These are phyloP conservation scores for Apis laboriosa DNA, from an alignment of 1,140 invertebrate genomes.

Conservation along the genomic window DNA sequence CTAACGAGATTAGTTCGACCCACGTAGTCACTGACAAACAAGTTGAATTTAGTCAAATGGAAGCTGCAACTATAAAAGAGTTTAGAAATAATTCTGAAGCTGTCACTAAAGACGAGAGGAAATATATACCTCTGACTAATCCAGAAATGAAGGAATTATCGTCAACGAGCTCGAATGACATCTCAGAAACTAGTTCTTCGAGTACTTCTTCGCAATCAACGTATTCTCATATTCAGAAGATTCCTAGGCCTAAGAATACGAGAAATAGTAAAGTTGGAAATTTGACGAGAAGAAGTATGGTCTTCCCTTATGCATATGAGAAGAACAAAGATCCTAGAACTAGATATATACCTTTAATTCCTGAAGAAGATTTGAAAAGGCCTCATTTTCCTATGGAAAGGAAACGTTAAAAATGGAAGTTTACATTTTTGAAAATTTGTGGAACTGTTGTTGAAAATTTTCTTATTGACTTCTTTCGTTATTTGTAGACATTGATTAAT, in stretches of 20 bases:
- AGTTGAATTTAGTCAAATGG: neutral
- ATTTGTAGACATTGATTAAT: neutral
- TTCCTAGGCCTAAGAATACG: slow-evolving; percentile 47
- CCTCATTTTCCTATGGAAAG: slow-evolving; percentile 41
- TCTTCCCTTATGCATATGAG: slow-evolving; percentile 78
- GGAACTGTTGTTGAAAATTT: neutral
- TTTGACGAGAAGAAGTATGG: slow-evolving; percentile 58
- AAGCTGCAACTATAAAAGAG: slow-evolving; percentile 10
- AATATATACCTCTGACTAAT: slow-evolving; percentile 75
- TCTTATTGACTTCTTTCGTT: neutral
- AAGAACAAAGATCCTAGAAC: slow-evolving; percentile 76
- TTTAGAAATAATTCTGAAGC: neutral
- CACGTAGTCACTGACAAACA: neutral
- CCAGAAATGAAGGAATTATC: slow-evolving; percentile 23
- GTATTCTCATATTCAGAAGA: slow-evolving; percentile 75
- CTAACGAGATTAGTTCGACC: slow-evolving; percentile 12
- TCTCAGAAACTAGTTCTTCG: slow-evolving; percentile 23
- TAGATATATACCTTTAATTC: slow-evolving; percentile 78
- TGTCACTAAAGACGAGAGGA: slow-evolving; percentile 61
- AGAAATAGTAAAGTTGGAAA: slow-evolving; percentile 25
- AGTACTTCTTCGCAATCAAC: slow-evolving; percentile 60
- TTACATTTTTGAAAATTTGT: neutral
- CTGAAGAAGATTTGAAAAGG: slow-evolving; percentile 72
- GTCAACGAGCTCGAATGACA: slow-evolving; percentile 44
- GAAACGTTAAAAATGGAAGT: slow-evolving; percentile 50